Base-by-base conservation (phyloP, 2,888 invertebrate species). In the Polydrusus pterygomalis region DNA sequence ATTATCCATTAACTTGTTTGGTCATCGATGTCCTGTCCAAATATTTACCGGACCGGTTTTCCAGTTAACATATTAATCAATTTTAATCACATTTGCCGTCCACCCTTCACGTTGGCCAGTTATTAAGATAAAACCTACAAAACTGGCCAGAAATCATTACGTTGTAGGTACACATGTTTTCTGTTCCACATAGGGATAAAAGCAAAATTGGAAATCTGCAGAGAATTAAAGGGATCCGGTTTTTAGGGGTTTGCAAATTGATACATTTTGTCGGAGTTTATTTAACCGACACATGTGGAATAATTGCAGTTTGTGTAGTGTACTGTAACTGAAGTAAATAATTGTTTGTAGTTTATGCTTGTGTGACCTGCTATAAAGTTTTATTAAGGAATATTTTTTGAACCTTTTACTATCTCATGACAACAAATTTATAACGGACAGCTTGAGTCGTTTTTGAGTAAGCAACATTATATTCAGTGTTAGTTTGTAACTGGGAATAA, bases 1-100 rank as follows among this genome's bases (percentile, higher is more conserved):
- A 74, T 74, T 74, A 68, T 68, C 62, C 74, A 74, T 74, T 74
- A 74, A 62, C 68, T 69, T 60, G 43, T 54, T 73, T 73, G 30
- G 40, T 47, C 64, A 30, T 45, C 73, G 18, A 70, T 70, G 65
- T 67, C 63, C 60, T 69, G 62, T 69, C 68, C 51, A 74, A 74
- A 74, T 74, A 74, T 74, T 74, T 68, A 68, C 68, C 60, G n/a
- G 30, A 40, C 54, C 25, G 67, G 34, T 60, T 60, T 67, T 38
- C 73, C 71, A 56, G 73, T 74, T 68, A 68, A 62, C 68, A 54
- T 74, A 58, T 74, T 74, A 68, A 74, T 74, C 68, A 68, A 62
- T 74, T 74, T 74, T 74, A 74, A 74, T 69, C 58, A 51, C 51
- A 45, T 71, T 71, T 54, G 51, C 65, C 43, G 62, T 51, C 15